Conservation (phyloP, 2,797 vertebrate genomes). For the Fistularia tabacaria region DNA sequence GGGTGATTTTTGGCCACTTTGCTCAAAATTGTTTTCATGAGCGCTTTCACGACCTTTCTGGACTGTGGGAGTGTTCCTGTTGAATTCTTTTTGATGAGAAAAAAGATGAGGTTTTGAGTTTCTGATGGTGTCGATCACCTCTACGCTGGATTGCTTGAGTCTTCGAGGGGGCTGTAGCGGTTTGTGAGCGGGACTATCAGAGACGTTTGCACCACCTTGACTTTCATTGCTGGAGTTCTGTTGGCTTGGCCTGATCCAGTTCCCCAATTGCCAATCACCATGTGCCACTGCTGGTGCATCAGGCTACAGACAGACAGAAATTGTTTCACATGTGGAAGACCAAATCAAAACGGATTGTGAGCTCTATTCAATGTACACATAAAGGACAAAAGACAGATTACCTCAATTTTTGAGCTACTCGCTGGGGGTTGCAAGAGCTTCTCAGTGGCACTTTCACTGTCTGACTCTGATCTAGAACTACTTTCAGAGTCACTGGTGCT, state of each 20-base stretch:
- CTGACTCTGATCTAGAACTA: slow-evolving; percentile 84
- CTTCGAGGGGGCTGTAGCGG: slow-evolving; percentile 32
- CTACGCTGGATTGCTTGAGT: slow-evolving; percentile 22
- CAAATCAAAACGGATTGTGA: background rate
- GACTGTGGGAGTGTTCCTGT: slow-evolving; percentile 27
- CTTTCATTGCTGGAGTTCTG: slow-evolving; percentile 68
- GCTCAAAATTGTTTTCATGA: slow-evolving; percentile 50
- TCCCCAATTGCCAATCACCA: slow-evolving; percentile 86
- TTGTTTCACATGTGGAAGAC: background rate
- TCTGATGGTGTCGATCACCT: slow-evolving; percentile 40
- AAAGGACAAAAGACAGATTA: slow-evolving; percentile 27
- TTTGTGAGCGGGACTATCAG: slow-evolving; percentile 31
- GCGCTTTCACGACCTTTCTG: slow-evolving; percentile 25
- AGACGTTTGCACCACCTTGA: slow-evolving; percentile 13
- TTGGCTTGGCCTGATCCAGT: slow-evolving; percentile 82
- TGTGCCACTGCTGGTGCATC: slow-evolving; percentile 69
- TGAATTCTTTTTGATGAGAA: slow-evolving; percentile 30
- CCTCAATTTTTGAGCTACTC: slow-evolving; percentile 67
- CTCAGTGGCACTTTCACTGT: slow-evolving; percentile 77
- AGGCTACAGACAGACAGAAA: slow-evolving; percentile 58
- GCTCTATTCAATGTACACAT: background rate
- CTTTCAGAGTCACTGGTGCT: slow-evolving; percentile 87
- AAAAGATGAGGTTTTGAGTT: slow-evolving; percentile 49
- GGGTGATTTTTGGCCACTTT: slow-evolving; percentile 54
- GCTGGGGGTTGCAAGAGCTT: slow-evolving; percentile 48